Evolutionary conservation across 2,888 invertebrate genomes (phyloP).

Genomic region (Euspilapteryx auroguttella): DNA sequence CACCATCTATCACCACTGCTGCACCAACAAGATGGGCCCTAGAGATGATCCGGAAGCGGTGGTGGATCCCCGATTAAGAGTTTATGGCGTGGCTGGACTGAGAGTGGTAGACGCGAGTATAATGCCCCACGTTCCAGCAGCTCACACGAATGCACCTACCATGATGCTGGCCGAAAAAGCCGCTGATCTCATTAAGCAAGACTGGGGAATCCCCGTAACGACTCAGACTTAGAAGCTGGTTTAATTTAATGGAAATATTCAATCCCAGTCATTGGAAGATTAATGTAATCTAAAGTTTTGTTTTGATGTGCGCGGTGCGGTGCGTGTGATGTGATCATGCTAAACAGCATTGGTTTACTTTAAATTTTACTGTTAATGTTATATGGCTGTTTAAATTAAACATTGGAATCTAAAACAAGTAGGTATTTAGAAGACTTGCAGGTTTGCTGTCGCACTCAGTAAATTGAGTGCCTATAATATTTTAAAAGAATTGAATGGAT

Average conservation of each 20-base stretch:
- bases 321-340: too few relatives aligned
- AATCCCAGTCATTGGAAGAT: slow-evolving; percentile 1
- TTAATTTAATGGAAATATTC: neutral
- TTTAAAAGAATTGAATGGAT: too few relatives aligned
- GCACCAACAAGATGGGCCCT: slow-evolving; percentile 59
- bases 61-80: slow-evolving; percentile 49
- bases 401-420: too few relatives aligned
- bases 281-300: too few relatives aligned
- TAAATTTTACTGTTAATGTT: too few relatives aligned
- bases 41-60: slow-evolving; percentile 43
- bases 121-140: slow-evolving; percentile 58
- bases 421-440: too few relatives aligned
- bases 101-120: slow-evolving; percentile 61
- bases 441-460: too few relatives aligned
- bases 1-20: slow-evolving; percentile 58
- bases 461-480: too few relatives aligned
- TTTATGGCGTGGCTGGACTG: slow-evolving; percentile 46
- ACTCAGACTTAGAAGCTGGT: too few relatives aligned
- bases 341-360: too few relatives aligned
- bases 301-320: too few relatives aligned
- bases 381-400: too few relatives aligned
- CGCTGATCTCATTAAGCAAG: slow-evolving; percentile 52
- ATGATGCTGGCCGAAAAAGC: slow-evolving; percentile 64
- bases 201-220: slow-evolving; percentile 22
- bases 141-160: slow-evolving; percentile 60